Evolutionary conservation across 2,113 vertebrate genomes (phyloP), one percentile per base, ranked within the genome.

Genomic region (Dasyornis broadbenti): DNA sequence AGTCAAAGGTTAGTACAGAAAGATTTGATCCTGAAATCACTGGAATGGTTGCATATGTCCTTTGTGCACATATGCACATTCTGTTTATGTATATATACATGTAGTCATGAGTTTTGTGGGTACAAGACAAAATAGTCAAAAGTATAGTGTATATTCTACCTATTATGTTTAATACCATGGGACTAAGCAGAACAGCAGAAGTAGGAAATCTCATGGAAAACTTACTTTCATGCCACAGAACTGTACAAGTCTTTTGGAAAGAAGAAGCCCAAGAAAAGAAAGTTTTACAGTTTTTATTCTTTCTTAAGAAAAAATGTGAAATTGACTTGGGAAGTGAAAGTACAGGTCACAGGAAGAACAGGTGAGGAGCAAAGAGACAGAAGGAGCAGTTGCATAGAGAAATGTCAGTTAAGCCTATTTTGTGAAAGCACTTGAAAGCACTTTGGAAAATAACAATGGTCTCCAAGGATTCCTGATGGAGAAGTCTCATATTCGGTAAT

Each of bases 401-500:
- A 93, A 87, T 76, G 49, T 72, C 82, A 93, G 39, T 15, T 44
- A 64, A 75, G 30, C 23, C 23, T 87, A 42, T 96, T 94, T 90
- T 61, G 57, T 89, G 65, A 91, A 60, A 81, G 31, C 49, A 87
- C 85, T 92, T 96, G 79, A 72, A 95, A 92, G 40, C 49, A 76
- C 42, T 96, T 90, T 52, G 75, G 79, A 83, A 97, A 96, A 95
- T 49, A 93, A 94, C 40, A 91, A 5, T 59, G 22, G 11, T 66
- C 79, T 91, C 89, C 76, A 37, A 89, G 82, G 86, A 92, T 81
- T 95, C 85, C 63, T 92, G 91, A 94, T 83, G 66, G 75, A 92
- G 69, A 59, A 93, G 49, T 91, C 71, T 94, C 59, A 90, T 57
- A 82, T 81, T 89, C 24, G 6, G 28, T 66, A 92, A 64, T 70